Percentiles rank a stretch among this genome's conserved stretches.
Evolutionary conservation across 2,888 invertebrate genomes (phyloP).

Genomic region (Erebia aethiops): DNA sequence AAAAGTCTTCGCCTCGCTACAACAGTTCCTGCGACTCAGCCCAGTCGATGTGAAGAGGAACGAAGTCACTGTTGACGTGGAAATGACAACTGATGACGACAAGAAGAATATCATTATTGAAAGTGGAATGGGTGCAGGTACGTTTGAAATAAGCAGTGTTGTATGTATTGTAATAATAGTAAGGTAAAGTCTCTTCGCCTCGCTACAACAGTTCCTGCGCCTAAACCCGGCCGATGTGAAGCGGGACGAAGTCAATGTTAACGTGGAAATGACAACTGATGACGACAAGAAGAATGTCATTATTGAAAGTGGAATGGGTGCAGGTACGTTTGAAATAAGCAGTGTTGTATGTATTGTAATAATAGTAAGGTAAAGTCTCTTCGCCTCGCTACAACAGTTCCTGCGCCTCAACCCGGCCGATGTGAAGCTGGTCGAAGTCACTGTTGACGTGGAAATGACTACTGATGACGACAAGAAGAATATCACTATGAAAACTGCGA

Average conservation of each 20-base stretch:
- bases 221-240: conserved; percentile 60
- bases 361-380: conserved; percentile 44
- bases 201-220: conserved; percentile 72
- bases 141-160: not conserved
- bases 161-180: not conserved
- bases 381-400: conserved; percentile 73
- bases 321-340: conserved; percentile 48
- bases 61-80: conserved; percentile 47
- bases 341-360: not conserved
- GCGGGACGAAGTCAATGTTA: conserved; percentile 45
- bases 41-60: conserved; percentile 53
- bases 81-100: conserved; percentile 49
- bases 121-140: conserved; percentile 40
- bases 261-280: conserved; percentile 51
- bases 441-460: conserved; percentile 50
- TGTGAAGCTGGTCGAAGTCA: conserved; percentile 47
- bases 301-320: conserved; percentile 50
- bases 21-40: conserved; percentile 72
- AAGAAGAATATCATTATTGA: conserved; percentile 49
- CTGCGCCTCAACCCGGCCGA: conserved; percentile 64
- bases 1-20: conserved; percentile 64
- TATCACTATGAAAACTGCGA: conserved; percentile 47
- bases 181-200: conserved; percentile 54
- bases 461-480: conserved; percentile 51
- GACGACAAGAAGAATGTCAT: conserved; percentile 52